Conservation (phyloP, 2,888 invertebrate species). For the Sesia bembeciformis region DNA sequence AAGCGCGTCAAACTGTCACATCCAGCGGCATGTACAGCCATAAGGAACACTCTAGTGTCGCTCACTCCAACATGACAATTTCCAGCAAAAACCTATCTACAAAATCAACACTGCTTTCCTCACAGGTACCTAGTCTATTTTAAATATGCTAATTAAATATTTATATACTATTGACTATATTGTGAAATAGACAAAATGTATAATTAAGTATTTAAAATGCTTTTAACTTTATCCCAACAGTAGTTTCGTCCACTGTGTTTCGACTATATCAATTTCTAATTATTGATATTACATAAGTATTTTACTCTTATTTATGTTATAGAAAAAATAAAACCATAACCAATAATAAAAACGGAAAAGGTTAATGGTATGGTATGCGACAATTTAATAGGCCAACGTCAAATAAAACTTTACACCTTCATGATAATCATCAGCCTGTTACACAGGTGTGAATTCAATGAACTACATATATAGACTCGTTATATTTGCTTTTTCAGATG, state of each 20-base stretch:
- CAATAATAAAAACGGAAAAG: no score
- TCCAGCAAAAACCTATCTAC: conserved; percentile 83
- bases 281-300: no score
- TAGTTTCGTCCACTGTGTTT: no score
- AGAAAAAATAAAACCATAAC: no score
- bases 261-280: no score
- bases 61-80: conserved; percentile 87
- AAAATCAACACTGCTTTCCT: conserved; percentile 73
- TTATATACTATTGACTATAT: background rate
- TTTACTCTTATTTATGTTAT: no score
- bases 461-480: background rate
- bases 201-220: no score
- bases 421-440: conserved; percentile 3
- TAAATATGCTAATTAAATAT: background rate
- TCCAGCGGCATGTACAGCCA: conserved; percentile 86
- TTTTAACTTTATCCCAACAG: no score
- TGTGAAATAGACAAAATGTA: background rate
- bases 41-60: conserved; percentile 78
- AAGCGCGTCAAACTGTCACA: conserved; percentile 87
- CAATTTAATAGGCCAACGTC: background rate
- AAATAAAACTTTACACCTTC: background rate
- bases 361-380: no score
- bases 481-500: conserved; percentile 51
- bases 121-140: conserved; percentile 45
- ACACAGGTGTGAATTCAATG: background rate